Conservation (phyloP, 37 sponge, comb jelly and placozoan genomes). For the Ephydatia muelleri region DNA sequence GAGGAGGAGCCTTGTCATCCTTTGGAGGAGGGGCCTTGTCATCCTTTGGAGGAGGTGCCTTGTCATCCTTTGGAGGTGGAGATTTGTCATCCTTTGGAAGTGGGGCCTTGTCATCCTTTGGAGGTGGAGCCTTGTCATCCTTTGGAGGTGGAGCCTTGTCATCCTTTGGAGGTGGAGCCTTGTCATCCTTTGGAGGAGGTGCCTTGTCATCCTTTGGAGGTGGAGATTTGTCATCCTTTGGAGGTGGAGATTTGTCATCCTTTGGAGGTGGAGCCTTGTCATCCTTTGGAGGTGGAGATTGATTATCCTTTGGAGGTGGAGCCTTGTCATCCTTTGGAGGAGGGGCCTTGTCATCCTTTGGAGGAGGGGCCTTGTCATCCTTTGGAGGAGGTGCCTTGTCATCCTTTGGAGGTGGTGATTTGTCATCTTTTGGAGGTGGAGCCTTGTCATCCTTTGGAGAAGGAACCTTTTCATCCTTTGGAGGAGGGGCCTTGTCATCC, state of each 20-base stretch:
- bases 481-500: neutral
- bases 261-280: neutral
- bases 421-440: neutral
- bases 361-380: neutral
- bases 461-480: neutral
- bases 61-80: neutral
- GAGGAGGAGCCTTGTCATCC: neutral
- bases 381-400: neutral
- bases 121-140: neutral
- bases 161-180: neutral
- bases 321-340: neutral
- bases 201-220: neutral
- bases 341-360: neutral
- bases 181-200: neutral
- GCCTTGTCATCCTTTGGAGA: neutral
- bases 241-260: neutral
- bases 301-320: neutral
- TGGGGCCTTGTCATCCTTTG: neutral
- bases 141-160: neutral
- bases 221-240: neutral
- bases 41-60: neutral
- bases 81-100: neutral
- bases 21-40: neutral
- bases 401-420: neutral
- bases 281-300: neutral